A percentile compares a stretch with the other conserved stretches of the same genome.
Evolutionary conservation across 92 coral and sea anemone genomes (phyloP).

Genomic region (Bergia sp.): DNA sequence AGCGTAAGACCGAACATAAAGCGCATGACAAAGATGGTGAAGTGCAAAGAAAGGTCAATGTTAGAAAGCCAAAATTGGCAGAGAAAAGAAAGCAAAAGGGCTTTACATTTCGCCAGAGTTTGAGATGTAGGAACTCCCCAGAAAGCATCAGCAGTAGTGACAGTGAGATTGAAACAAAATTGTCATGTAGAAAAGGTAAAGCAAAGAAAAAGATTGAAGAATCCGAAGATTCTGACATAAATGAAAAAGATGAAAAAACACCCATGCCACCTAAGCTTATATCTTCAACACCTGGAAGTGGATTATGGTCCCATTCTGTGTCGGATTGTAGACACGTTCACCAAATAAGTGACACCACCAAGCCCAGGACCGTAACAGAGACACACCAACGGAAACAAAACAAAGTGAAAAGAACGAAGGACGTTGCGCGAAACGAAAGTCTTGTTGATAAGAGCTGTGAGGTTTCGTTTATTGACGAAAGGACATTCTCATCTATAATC

Average conservation of each 20-base stretch:
- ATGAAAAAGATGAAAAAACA: background rate
- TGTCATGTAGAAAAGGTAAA: conserved; percentile 3
- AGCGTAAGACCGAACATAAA: conserved; percentile 10
- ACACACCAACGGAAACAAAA: background rate
- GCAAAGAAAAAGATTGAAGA: conserved; percentile 24
- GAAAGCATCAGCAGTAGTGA: conserved; percentile 18
- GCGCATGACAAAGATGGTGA: background rate
- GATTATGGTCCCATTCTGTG: conserved; percentile 1
- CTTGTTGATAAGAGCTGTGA: background rate
- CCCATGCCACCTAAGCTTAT: background rate
- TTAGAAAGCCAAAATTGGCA: conserved; percentile 3
- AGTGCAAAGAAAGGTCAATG: background rate
- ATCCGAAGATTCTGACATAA: conserved; percentile 18
- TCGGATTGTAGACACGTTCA: conserved; percentile 15
- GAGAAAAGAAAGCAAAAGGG: conserved; percentile 13
- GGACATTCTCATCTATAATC: background rate
- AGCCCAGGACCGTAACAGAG: background rate
- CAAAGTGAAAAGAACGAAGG: background rate
- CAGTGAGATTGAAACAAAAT: conserved; percentile 28
- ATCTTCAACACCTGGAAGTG: conserved; percentile 17
- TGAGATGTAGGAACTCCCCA: conserved; percentile 2
- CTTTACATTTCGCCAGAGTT: conserved; percentile 1
- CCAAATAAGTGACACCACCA: background rate
- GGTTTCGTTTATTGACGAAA: background rate
- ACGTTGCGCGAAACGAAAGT: background rate